Base-by-base conservation (phyloP, 2,888 invertebrate species). In the Aleiodes testaceus region DNA sequence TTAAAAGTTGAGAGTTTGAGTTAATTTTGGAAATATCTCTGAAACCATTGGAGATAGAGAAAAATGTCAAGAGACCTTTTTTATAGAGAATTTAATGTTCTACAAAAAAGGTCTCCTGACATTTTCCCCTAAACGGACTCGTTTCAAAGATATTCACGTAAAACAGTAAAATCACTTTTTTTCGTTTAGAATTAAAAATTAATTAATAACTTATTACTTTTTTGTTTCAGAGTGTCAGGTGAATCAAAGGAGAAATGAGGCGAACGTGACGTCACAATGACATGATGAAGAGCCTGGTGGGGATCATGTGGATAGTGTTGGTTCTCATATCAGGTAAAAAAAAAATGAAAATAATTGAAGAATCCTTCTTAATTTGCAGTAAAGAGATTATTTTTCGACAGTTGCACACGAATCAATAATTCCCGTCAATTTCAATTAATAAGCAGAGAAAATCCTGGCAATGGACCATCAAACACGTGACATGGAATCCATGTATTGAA, bases 281-380 rank as follows among this genome's bases (percentile, higher is more conserved):
- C 88, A 89, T 85, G 87, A 90, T 90, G 90, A 90, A 90, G 89
- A 89, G 89, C 87, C 88, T 90, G 88, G 89, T 90, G 84, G 89
- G 90, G 87, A 90, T 90, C 88, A 90, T 90, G 90, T 90, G 90
- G 90, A 90, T 90, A 87, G 89, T 90, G 84, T 89, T 90, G 87
- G 90, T 90, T 86, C 89, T 90, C 84, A 88, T 90, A 88, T 90
- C 90, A 89, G 91, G 91, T 90, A 82, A 83, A 20, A 30, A 47
- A 18, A 53, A 11, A 49, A 52, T 71, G 12, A 61, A 61, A 22
- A 36, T 36, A 36, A 36, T 49, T 16, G 16, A 14, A 52, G 20
- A 52, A 52, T 18, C 18, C 55, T 9, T 4, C 14, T 6, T 5
- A 12, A 55, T 55, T 55, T 14, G 3, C 14, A 20, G 11, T 59